Evolutionary conservation across 1,140 invertebrate genomes (phyloP), one percentile per base, ranked within the genome.

Genomic region (Pristionchus pacificus): DNA sequence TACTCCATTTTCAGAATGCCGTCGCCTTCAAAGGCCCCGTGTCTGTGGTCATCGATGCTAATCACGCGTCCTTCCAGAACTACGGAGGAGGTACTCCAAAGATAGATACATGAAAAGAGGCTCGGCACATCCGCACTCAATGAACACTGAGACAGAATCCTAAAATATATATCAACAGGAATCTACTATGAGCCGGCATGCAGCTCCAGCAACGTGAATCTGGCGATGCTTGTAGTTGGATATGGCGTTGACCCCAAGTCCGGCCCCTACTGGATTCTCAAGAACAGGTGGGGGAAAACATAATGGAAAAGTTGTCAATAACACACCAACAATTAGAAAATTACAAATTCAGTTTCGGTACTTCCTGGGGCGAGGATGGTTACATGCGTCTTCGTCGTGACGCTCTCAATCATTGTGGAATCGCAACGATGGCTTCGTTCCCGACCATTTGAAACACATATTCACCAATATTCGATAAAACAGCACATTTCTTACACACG

Each of bases 351-450:
- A 15, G 14, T 29, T 62, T 15, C 15, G 60, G 60, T 15, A 0
- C 60, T 0, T 15, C 15, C 15, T 62, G 60, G 60, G 60, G 60
- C 15, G 60, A 62, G n/a, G 60, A 62, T 24, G 60, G 60, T 19
- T 62, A 62, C 60, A 27, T 62, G 14, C n/a, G 28, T 15, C 15
- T 62, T 15, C 15, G 15, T 14, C 15, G 60, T 19, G 28, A 27
- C 15, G 13, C 13, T 32, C 29, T 33, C 0, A 65, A 65, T 29
- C 14, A 58, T 14, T 65, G 64, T 32, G 64, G 64, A 49, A 31
- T 65, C 64, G 64, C 64, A 27, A 65, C 64, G 13, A 25, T 14
- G 13, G 64, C 64, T 33, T 65, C 64, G 0, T 65, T 33, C 25
- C 64, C 64, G 19, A n/a, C 38, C 29, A 32, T 65, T 32, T 65